Percentiles rank a stretch among this genome's conserved stretches.
Conservation (phyloP, 2,888 invertebrate genomes). For the Agrotis ipsilon region DNA sequence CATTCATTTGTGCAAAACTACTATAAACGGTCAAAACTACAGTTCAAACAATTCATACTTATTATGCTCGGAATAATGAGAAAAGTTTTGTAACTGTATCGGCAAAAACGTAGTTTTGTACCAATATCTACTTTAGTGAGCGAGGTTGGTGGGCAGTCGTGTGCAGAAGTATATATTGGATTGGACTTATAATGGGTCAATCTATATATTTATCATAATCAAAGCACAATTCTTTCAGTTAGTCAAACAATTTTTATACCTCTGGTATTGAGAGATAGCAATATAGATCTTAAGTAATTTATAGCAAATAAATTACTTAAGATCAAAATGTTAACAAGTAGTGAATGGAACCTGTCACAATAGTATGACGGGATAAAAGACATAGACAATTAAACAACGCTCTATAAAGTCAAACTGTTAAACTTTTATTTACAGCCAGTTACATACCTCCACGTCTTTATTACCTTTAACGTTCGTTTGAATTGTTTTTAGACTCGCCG, state of each 20-base stretch:
- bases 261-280: too few relatives aligned
- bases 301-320: too few relatives aligned
- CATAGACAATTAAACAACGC: background rate
- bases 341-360: background rate
- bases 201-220: background rate
- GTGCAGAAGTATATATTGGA: conserved; percentile 29
- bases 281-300: too few relatives aligned
- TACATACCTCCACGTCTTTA: conserved; percentile 30
- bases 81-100: conserved; percentile 55
- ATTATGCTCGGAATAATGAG: conserved; percentile 52
- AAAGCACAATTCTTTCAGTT: too few relatives aligned
- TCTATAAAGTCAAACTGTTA: background rate
- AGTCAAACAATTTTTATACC: too few relatives aligned
- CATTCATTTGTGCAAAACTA: conserved; percentile 31
- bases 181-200: background rate
- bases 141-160: conserved; percentile 31
- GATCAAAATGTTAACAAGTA: background rate
- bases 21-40: conserved; percentile 30
- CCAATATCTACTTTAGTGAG: conserved; percentile 56
- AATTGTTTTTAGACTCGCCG: conserved; percentile 94
- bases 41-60: conserved; percentile 38
- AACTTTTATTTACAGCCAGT: conserved; percentile 6
- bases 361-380: background rate
- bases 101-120: conserved; percentile 47
- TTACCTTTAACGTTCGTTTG: conserved; percentile 16